Evolutionary conservation across 1,140 invertebrate genomes (phyloP).

Genomic region (Delia radicum): DNA sequence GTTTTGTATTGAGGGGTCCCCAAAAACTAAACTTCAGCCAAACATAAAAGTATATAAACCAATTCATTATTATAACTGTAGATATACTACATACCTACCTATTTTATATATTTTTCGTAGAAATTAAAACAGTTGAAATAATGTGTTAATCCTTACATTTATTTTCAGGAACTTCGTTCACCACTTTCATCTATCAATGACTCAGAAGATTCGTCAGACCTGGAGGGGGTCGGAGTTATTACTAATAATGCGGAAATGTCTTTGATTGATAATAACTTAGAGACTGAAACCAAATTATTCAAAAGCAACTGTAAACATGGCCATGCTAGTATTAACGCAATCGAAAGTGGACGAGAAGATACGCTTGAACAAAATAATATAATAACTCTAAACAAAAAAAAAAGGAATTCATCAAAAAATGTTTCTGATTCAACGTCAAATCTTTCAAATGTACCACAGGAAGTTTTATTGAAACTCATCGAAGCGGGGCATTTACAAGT

Average conservation of each 20-base stretch:
- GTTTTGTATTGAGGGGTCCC: too few species aligned
- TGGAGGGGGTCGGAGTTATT: neutral
- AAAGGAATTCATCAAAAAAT: too few species aligned
- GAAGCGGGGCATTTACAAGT: conserved; percentile 28
- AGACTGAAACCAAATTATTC: too few species aligned
- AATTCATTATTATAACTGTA: too few species aligned
- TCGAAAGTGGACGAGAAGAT: neutral
- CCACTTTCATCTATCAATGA: neutral
- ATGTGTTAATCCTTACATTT: too few species aligned
- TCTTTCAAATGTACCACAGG: conserved; percentile 17
- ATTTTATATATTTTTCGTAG: too few species aligned
- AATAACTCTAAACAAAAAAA: neutral
- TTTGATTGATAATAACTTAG: too few species aligned
- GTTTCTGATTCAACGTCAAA: neutral
- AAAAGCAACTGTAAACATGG: neutral
- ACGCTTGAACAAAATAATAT: neutral
- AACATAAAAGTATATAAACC: too few species aligned
- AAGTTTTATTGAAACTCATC: conserved; percentile 23
- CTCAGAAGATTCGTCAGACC: neutral
- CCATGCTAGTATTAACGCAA: too few species aligned
- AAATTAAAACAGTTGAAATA: too few species aligned
- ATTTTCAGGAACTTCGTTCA: conserved; percentile 2
- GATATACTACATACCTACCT: too few species aligned
- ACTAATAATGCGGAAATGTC: neutral
- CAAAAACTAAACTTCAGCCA: too few species aligned